Conservation (phyloP, 2,113 vertebrate genomes). For the Mobula hypostoma region DNA sequence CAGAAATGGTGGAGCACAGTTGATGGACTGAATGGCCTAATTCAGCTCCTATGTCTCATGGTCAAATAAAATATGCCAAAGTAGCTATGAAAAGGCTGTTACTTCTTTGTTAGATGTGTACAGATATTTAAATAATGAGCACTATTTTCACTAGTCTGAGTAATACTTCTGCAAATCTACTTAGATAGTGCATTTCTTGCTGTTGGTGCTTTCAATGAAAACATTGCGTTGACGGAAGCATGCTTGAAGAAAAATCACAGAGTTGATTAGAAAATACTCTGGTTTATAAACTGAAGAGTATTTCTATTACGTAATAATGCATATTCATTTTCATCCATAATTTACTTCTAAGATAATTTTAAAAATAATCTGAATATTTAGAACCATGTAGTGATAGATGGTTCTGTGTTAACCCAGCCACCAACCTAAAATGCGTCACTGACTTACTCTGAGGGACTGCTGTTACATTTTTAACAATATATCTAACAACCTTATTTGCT, state of each 20-base stretch:
- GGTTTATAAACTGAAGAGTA: constrained; percentile 37
- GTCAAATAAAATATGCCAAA: background rate
- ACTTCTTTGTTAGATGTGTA: background rate
- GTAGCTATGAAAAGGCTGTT: background rate
- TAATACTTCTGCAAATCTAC: constrained; percentile 45
- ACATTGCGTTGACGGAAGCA: constrained; percentile 39
- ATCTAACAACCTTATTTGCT: background rate
- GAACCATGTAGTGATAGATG: constrained; percentile 26
- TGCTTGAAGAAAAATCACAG: constrained; percentile 40
- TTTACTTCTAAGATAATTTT: constrained; percentile 26
- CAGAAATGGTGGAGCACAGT: too few relatives aligned
- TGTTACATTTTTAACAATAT: background rate
- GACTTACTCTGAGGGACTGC: background rate
- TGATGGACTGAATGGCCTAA: too few relatives aligned
- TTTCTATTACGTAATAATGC: constrained; percentile 36
- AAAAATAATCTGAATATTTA: constrained; percentile 22
- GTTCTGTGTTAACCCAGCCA: constrained; percentile 13
- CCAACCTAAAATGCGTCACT: constrained; percentile 30
- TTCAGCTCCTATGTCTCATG: background rate
- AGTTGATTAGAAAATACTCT: constrained; percentile 42
- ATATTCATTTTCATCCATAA: constrained; percentile 4
- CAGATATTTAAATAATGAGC: constrained; percentile 39
- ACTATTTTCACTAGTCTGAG: constrained; percentile 40
- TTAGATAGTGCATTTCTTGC: constrained; percentile 57
- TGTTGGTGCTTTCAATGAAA: constrained; percentile 48